These are phyloP conservation scores for Drosophila differens DNA, from an alignment of 2,888 invertebrate species.

Conservation along the genomic window DNA sequence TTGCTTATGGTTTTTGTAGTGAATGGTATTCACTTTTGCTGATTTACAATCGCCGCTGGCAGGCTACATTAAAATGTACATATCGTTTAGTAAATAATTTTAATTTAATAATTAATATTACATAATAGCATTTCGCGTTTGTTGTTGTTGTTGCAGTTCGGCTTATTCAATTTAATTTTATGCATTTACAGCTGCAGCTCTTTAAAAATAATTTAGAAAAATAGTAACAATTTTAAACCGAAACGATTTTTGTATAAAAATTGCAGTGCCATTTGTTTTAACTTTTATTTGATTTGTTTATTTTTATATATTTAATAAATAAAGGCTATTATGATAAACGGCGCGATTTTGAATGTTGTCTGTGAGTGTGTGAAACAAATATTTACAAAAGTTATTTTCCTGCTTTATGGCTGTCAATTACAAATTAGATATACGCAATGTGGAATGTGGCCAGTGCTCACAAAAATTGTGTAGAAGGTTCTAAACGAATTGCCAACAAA, in stretches of 20 bases:
- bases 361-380: conserved; percentile 61
- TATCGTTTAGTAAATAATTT: conserved; percentile 72
- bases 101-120: conserved; percentile 71
- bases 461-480: conserved; percentile 37
- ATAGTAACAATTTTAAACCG: conserved; percentile 65
- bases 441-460: conserved; percentile 55
- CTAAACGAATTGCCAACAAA: conserved; percentile 65
- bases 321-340: conserved; percentile 39
- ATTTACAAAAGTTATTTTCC: conserved; percentile 70
- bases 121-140: conserved; percentile 68
- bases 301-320: conserved; percentile 26
- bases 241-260: conserved; percentile 64
- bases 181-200: conserved; percentile 52
- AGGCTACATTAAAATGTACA: conserved; percentile 72
- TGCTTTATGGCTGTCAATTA: conserved; percentile 6
- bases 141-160: conserved; percentile 14
- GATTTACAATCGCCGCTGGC: conserved; percentile 70
- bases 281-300: conserved; percentile 18
- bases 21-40: conserved; percentile 56
- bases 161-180: conserved; percentile 34
- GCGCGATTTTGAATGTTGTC: conserved; percentile 13
- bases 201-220: conserved; percentile 67
- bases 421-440: conserved; percentile 50
- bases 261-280: conserved; percentile 59
- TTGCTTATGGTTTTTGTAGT: conserved; percentile 40